Conservation (phyloP, 2,797 vertebrate genomes). For the Intellagama lesueurii region DNA sequence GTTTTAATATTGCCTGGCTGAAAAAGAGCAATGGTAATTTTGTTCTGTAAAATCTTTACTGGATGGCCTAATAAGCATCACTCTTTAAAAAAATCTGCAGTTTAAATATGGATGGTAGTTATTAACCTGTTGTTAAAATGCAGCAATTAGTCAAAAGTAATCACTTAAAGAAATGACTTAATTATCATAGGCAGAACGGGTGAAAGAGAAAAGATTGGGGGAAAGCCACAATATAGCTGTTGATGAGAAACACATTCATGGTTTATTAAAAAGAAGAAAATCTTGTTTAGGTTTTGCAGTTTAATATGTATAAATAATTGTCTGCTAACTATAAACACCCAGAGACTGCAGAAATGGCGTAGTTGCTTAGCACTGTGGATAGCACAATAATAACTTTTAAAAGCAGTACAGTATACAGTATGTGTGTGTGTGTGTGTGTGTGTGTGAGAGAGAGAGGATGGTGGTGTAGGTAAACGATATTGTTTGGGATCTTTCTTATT, state of each 20-base stretch:
- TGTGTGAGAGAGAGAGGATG: no score
- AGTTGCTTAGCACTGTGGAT: no score
- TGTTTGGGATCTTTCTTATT: no score
- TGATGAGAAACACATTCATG: constrained; percentile 48
- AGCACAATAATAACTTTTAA: no score
- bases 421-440: no score
- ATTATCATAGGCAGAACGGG: constrained; percentile 46
- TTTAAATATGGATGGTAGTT: constrained; percentile 69
- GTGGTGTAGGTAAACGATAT: no score
- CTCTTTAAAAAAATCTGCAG: constrained; percentile 64
- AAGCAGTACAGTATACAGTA: no score
- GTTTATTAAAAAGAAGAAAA: constrained; percentile 37
- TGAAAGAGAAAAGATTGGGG: constrained; percentile 46
- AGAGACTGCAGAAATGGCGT: not conserved
- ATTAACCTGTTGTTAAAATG: constrained; percentile 72
- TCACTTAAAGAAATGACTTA: constrained; percentile 67
- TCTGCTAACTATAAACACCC: not conserved
- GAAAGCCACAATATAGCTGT: constrained; percentile 46
- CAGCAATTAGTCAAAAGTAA: constrained; percentile 70
- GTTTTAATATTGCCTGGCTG: constrained; percentile 71
- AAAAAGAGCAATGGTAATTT: constrained; percentile 75
- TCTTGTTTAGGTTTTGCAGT: constrained; percentile 48
- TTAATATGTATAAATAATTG: constrained; percentile 40
- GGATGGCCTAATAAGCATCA: constrained; percentile 65
- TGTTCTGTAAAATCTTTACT: constrained; percentile 72